Evolutionary conservation across 1,140 invertebrate species (phyloP), one percentile per base, ranked within the genome.

Genomic region (Lordiphosa collinella): DNA sequence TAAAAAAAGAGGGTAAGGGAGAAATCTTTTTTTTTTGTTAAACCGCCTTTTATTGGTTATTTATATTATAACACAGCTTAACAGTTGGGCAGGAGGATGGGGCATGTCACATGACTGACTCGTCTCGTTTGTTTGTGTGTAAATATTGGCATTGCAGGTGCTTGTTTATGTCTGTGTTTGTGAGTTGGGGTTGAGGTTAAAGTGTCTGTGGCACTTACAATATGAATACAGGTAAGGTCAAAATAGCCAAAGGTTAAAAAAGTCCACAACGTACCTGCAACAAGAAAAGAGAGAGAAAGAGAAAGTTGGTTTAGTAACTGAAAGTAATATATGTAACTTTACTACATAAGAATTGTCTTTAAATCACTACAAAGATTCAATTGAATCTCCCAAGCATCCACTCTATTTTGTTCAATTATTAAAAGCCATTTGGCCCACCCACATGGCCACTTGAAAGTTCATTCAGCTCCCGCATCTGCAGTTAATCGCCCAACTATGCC

Each of bases 81-180:
- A 82, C 78, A 82, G 63, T 53, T 78, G 61, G 43, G 12, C 25
- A 25, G 6, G 7, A 9, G 16, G 34, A 37, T 44, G 10, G 40
- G 35, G 34, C 46, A 31, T 14, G 59, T 55, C 52, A 50, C 51
- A 52, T 52, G 51, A 11, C 22, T 32, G 52, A 29, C 38, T 50
- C 25, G 38, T 38, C 13, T 31, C 44, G 25, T 47, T 13, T 47
- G 40, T 32, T 65, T 43, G 57, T 65, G 60, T 74, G 50, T 70
- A 82, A 82, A 79, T 70, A 79, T 79, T 79, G 76, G 18, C 65
- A 56, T 55, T 70, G 70, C 75, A 79, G 75, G 76, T 82, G 70
- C 40, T 16, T 48, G 51, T 44, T 55, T 48, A 10, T 22, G 43
- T 59, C 11, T 46, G 22, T 7, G 22, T 25, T 22, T 13, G 7